Evolutionary conservation across 2,888 invertebrate species (phyloP), one percentile per base, ranked within the genome.

Genomic region (Acrocyrtus sp.): DNA sequence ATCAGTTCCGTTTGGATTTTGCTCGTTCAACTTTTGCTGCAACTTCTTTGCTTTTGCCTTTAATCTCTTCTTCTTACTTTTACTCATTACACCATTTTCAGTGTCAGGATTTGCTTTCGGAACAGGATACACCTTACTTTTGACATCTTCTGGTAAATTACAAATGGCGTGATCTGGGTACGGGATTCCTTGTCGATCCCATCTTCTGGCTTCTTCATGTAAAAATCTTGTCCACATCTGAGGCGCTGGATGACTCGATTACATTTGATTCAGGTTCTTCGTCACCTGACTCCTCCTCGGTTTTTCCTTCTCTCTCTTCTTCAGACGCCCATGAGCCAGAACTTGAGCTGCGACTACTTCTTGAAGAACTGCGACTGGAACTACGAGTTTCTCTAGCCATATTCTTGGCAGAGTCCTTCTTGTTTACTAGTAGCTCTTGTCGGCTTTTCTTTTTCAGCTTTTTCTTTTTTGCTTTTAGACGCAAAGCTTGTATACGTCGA

Each of bases 21-120:
- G 22, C 17, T 43, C 24, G 43, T 63, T 27, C n/a, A n/a, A n/a
- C 24, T 58, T 51, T 86, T 97, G 96, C 82, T 93, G 92, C 83
- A 97, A 93, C 68, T 92, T 88, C 85, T 95, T 96, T 1, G 94
- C 94, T 85, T 95, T 98, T 85, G 96, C 96, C 87, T 96, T 96
- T 84, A 98, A 87, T 84, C 97, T 97, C 85, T 98, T 98, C 88
- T 97, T 98, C 86, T 97, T 97, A 84, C 96, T 99, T 86, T 92
- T 94, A 83, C 95, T 94, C 92, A 96, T 94, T 86, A 94, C 94
- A 57, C 90, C 88, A n/a, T n/a, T n/a, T n/a, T n/a, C n/a, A 10
- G 1, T 19, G 39, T 19, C 22, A 24, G 8, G 19, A 5, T 12
- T 21, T 5, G 48, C 10, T 15, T 45, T 45, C 41, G 1, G 27